Base-by-base conservation (phyloP, 2,797 vertebrate species). In the Varecia variegata region DNA sequence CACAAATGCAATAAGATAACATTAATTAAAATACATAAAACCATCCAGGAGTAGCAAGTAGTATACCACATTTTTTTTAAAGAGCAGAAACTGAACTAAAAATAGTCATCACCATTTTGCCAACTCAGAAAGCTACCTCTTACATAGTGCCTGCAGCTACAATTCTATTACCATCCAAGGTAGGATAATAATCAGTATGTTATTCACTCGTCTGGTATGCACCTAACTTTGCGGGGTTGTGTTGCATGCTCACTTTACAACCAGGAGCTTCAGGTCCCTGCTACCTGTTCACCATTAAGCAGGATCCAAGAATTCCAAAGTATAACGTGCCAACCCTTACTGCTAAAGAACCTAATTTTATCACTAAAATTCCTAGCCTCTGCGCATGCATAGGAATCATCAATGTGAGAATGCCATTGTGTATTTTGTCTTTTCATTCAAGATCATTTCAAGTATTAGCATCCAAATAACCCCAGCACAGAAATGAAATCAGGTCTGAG, bases 11-110 rank as follows among this genome's bases (percentile, higher is more conserved):
- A 67, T 91, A 94, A 97, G 83, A 95, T 85, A 97, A 90, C 94
- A 97, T 96, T 97, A 97, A 97, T 98, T 98, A 97, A 97, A 97
- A 97, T 85, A 96, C 74, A 93, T 93, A 96, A 96, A 97, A 94
- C 91, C 95, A 97, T 96, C 94, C 88, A 97, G 90, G 91, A 97
- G 90, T 80, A 93, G 76, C 90, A 87, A 91, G 79, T 52, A 54
- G 32, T 47, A 88, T 3, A 86, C 60, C 50, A 47, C 23, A n/a
- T 32, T 47, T 83, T 94, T 96, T 89, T 89, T n/a, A 56, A 97
- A 95, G 76, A n/a, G 71, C 89, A 95, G 52, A 97, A 94, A 96
- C 35, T 50, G 65, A 96, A 93, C 97, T 97, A 97, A 98, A 97
- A 97, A 97, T 95, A 97, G 93, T 70, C 65, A 95, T 80, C 58